Conservation (phyloP, 2,888 invertebrate genomes). For the Parnassius smintheus region DNA sequence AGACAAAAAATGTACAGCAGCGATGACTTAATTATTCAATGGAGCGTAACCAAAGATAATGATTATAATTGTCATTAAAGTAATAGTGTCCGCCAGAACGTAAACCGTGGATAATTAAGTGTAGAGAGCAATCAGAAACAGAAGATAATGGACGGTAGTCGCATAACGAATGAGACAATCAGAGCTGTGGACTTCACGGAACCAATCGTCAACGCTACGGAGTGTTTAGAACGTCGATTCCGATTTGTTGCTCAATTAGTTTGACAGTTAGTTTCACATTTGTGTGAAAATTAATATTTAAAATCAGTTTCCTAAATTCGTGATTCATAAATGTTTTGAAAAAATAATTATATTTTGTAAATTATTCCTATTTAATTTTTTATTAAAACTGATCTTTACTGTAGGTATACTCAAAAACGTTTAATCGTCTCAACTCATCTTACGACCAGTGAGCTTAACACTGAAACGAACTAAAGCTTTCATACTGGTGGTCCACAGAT, state of each 20-base stretch:
- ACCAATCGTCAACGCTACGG: slow-evolving; percentile 44
- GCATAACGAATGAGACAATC: slow-evolving; percentile 56
- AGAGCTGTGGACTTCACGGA: slow-evolving; percentile 38
- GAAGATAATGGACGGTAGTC: slow-evolving; percentile 61
- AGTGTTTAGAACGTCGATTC: slow-evolving; percentile 23
- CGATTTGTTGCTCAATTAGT: slow-evolving; percentile 20
- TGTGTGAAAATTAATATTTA: no score
- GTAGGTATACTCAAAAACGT: not conserved
- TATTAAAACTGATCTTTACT: no score
- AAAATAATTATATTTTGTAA: no score
- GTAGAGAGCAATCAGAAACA: slow-evolving; percentile 43
- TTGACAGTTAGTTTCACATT: slow-evolving; percentile 1
- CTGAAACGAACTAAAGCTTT: slow-evolving; percentile 38
- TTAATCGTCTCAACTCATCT: slow-evolving; percentile 18
- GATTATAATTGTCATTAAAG: slow-evolving; percentile 69
- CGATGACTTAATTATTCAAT: slow-evolving; percentile 57
- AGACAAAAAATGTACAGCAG: slow-evolving; percentile 25
- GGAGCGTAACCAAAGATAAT: slow-evolving; percentile 58
- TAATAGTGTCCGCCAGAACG: slow-evolving; percentile 52
- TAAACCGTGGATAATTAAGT: slow-evolving; percentile 64
- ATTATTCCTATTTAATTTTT: no score
- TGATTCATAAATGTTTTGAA: no score
- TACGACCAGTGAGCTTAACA: slow-evolving; percentile 21
- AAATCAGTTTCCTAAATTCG: no score
- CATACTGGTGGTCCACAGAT: slow-evolving; percentile 51